A percentile compares a stretch with the other conserved stretches of the same genome.
Evolutionary conservation across 1,140 invertebrate species (phyloP).

Genomic region (Philaenus spumarius): DNA sequence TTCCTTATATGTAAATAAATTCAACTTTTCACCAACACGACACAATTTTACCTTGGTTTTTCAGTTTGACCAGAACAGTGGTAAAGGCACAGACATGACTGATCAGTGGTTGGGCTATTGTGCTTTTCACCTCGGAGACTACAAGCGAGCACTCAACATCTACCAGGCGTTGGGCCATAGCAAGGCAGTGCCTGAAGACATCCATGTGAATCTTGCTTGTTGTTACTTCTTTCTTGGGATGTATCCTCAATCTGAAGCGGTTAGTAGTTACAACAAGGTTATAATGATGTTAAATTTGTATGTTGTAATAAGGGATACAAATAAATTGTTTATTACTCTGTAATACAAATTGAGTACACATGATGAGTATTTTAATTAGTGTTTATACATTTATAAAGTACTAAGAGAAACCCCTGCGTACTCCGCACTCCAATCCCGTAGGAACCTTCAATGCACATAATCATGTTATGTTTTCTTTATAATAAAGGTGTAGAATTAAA

Average conservation of each 20-base stretch:
- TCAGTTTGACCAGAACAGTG: slow-evolving; percentile 28
- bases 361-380: too few species aligned
- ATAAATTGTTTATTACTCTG: too few species aligned
- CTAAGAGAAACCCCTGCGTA: too few species aligned
- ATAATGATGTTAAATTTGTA: too few species aligned
- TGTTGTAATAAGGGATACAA: too few species aligned
- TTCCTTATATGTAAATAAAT: not conserved
- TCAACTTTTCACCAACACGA: not conserved
- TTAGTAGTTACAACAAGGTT: too few species aligned
- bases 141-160: slow-evolving; percentile 72
- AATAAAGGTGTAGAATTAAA: too few species aligned
- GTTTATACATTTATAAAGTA: too few species aligned
- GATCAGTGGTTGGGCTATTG: slow-evolving; percentile 91
- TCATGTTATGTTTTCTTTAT: too few species aligned
- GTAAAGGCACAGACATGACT: slow-evolving; percentile 44
- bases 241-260: slow-evolving; percentile 57
- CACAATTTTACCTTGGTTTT: not conserved
- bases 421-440: too few species aligned
- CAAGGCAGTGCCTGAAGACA: slow-evolving; percentile 41
- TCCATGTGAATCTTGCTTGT: slow-evolving; percentile 78
- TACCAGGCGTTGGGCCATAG: slow-evolving; percentile 50
- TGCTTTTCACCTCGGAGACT: slow-evolving; percentile 91
- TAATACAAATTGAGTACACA: too few species aligned
- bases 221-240: slow-evolving; percentile 94
- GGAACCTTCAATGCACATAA: too few species aligned